Evolutionary conservation across 2,113 vertebrate genomes (phyloP).

Genomic region (Andinoacara biseriatus): DNA sequence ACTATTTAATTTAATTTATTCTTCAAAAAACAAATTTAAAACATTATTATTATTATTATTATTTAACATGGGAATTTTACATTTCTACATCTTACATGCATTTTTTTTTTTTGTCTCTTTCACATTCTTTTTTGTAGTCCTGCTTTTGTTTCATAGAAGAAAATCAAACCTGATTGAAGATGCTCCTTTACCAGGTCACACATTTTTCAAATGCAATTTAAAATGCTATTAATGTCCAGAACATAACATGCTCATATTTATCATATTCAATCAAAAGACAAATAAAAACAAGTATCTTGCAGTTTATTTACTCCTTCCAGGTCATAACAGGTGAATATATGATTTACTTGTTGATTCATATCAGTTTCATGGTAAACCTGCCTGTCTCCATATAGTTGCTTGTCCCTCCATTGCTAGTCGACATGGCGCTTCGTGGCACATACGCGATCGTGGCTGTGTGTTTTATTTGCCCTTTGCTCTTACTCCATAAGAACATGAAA

Average conservation of each 20-base stretch:
- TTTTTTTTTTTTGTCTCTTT: background rate
- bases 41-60: background rate
- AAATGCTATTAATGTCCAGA: background rate
- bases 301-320: background rate
- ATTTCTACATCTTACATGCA: background rate
- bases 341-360: slow-evolving; percentile 62
- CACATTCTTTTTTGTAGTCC: background rate
- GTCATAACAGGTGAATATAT: background rate
- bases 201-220: background rate
- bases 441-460: slow-evolving; percentile 85
- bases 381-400: slow-evolving; percentile 69
- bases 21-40: background rate
- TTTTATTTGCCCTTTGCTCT: slow-evolving; percentile 85
- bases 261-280: background rate
- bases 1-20: background rate
- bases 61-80: background rate
- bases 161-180: background rate
- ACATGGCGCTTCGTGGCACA: slow-evolving; percentile 73
- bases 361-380: slow-evolving; percentile 81
- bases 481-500: slow-evolving; percentile 89
- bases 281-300: background rate
- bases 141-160: background rate
- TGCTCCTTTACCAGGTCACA: background rate
- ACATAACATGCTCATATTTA: background rate
- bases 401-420: slow-evolving; percentile 17